Evolutionary conservation across 2,797 vertebrate genomes (phyloP).

Genomic region (Merluccius polli): DNA sequence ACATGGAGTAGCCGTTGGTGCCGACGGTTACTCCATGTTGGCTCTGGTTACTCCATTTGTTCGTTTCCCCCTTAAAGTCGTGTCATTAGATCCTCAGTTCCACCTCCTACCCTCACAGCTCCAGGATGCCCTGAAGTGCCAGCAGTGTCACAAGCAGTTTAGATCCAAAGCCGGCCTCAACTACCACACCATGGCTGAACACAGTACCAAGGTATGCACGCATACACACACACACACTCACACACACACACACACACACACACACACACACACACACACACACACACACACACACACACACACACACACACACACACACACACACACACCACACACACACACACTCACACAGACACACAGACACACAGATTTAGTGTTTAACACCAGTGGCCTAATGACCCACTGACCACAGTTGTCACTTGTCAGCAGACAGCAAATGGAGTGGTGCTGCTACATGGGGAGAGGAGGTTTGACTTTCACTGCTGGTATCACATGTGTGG

Average conservation of each 20-base stretch:
- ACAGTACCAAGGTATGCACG: slow-evolving; percentile 82
- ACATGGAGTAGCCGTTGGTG: slow-evolving; percentile 32
- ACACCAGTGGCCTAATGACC: slow-evolving; percentile 32
- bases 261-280: not conserved
- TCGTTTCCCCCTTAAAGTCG: slow-evolving; percentile 29
- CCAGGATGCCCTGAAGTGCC: slow-evolving; percentile 94
- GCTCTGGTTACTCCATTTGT: slow-evolving; percentile 3
- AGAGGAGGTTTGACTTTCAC: slow-evolving; percentile 21
- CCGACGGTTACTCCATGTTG: slow-evolving; percentile 20
- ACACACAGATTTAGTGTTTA: not conserved
- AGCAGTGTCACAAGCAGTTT: slow-evolving; percentile 96
- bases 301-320: slow-evolving; percentile 4
- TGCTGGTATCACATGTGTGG: slow-evolving; percentile 23
- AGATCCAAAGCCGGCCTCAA: slow-evolving; percentile 96
- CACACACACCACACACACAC: not conserved
- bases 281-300: slow-evolving; percentile 5
- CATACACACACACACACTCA: not conserved
- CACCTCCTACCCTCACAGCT: slow-evolving; percentile 71
- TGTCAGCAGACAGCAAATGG: no score
- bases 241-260: not conserved
- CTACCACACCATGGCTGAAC: slow-evolving; percentile 96
- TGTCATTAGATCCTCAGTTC: slow-evolving; percentile 39
- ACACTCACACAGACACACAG: no score
- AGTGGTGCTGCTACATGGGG: slow-evolving; percentile 19
- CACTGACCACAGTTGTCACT: slow-evolving; percentile 29